Evolutionary conservation across 1,140 invertebrate species (phyloP).

Genomic region (Drosophila melanica): DNA sequence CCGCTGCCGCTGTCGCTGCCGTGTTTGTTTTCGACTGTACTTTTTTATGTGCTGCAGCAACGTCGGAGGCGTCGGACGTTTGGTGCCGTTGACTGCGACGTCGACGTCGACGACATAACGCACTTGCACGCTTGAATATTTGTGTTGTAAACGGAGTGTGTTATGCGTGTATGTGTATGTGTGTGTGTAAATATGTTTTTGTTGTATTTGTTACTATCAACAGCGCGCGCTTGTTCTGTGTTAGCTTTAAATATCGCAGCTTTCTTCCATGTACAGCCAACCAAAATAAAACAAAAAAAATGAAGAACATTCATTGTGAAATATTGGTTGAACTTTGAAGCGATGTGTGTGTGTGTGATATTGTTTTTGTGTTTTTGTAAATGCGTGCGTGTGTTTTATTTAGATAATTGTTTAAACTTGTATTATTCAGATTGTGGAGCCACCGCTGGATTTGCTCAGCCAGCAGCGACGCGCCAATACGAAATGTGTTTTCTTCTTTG

Average conservation of each 20-base stretch:
- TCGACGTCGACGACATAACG: conserved; percentile 53
- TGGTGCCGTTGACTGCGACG: conserved; percentile 31
- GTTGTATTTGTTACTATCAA: conserved; percentile 27
- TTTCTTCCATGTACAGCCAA: conserved; percentile 28
- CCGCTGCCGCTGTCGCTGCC: conserved; percentile 47
- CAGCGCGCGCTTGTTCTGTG: conserved; percentile 7
- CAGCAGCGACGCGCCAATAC: conserved; percentile 86
- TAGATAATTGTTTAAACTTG: not conserved
- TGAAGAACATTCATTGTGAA: not conserved
- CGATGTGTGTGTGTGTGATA: too few relatives aligned
- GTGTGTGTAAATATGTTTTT: conserved; percentile 1
- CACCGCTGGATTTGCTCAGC: conserved; percentile 87
- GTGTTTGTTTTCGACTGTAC: conserved; percentile 81
- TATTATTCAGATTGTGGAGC: conserved; percentile 87
- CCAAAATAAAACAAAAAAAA: not conserved
- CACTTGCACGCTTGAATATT: conserved; percentile 58
- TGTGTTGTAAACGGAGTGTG: conserved; percentile 42
- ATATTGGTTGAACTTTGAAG: conserved; percentile 20
- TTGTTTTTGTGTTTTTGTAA: not conserved
- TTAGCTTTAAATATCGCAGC: conserved; percentile 31
- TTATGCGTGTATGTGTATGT: too few relatives aligned
- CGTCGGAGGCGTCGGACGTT: conserved; percentile 34
- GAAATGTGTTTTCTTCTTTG: conserved; percentile 97
- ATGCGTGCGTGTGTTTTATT: not conserved
- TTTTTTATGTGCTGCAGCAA: conserved; percentile 64